Conservation (phyloP, 2,888 invertebrate species). For the Ormia ochracea region DNA sequence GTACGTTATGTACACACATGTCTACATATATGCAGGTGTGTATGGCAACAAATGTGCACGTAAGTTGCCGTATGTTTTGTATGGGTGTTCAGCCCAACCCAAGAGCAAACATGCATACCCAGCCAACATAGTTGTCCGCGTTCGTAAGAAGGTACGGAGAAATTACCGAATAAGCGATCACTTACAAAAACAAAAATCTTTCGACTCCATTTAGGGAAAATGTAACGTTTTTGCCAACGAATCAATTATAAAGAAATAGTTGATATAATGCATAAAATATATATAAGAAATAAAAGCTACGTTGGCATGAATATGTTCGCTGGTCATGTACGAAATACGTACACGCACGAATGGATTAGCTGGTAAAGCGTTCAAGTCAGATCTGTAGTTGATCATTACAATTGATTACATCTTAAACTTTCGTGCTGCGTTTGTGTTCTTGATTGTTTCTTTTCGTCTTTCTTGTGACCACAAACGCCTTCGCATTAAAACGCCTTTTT, state of each 20-base stretch:
- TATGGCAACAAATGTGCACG: not conserved
- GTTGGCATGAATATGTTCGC: no score
- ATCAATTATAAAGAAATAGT: no score
- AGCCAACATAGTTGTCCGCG: no score
- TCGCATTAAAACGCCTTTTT: conserved; percentile 54
- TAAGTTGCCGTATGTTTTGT: not conserved
- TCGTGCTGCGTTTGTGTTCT: conserved; percentile 29
- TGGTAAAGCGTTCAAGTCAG: not conserved
- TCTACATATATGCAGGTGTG: not conserved
- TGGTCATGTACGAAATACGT: not conserved
- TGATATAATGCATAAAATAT: no score
- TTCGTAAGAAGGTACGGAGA: no score
- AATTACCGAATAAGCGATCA: no score
- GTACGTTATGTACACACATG: not conserved
- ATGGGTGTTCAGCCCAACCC: conserved; percentile 32
- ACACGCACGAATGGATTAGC: not conserved
- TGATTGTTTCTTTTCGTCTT: not conserved
- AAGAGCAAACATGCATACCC: not conserved
- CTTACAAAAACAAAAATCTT: no score
- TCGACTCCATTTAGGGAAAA: no score
- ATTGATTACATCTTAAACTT: conserved; percentile 43
- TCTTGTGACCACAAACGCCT: conserved; percentile 57
- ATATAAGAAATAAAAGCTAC: no score
- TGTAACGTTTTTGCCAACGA: no score
- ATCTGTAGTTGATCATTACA: conserved; percentile 41